Conservation (phyloP, 53 echinoderm and acorn worm genomes). For the Antedon mediterranea region DNA sequence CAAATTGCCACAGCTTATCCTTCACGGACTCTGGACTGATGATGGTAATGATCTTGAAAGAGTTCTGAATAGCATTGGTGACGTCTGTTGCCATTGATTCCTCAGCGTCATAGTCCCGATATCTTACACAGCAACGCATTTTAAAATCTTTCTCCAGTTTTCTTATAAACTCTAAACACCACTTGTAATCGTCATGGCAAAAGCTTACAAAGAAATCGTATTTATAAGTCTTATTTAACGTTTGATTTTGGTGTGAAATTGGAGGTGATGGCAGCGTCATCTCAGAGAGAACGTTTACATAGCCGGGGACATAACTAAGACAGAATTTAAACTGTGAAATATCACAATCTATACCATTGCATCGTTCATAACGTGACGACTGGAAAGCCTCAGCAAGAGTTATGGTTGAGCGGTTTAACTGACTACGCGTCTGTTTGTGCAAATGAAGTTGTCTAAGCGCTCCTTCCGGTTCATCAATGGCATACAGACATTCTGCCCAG, state of each 20-base stretch:
- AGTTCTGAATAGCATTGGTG: slow-evolving; percentile 38
- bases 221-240: slow-evolving; percentile 16
- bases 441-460: slow-evolving; percentile 22
- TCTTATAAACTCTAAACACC: slow-evolving; percentile 59
- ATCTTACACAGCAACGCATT: slow-evolving; percentile 52
- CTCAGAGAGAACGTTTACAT: slow-evolving; percentile 47
- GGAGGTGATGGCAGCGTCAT: slow-evolving; percentile 12
- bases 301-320: slow-evolving; percentile 48
- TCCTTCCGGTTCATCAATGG: slow-evolving; percentile 54
- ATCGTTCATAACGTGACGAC: slow-evolving; percentile 52
- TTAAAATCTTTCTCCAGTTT: slow-evolving; percentile 53
- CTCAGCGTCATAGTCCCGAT: slow-evolving; percentile 77
- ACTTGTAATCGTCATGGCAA: slow-evolving; percentile 74
- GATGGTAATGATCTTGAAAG: slow-evolving; percentile 47
- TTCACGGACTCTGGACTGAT: slow-evolving; percentile 52
- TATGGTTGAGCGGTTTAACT: slow-evolving; percentile 17
- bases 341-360: slow-evolving; percentile 72
- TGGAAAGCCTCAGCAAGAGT: slow-evolving; percentile 39
- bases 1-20: slow-evolving; percentile 85
- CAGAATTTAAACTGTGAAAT: slow-evolving; percentile 69
- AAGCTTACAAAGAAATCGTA: slow-evolving; percentile 82
- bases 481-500: slow-evolving; percentile 54
- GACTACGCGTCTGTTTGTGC: slow-evolving; percentile 6
- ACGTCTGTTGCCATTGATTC: slow-evolving; percentile 68
- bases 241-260: neutral